Evolutionary conservation across 2,888 invertebrate species (phyloP).

Genomic region (Caenorhabditis wallacei): DNA sequence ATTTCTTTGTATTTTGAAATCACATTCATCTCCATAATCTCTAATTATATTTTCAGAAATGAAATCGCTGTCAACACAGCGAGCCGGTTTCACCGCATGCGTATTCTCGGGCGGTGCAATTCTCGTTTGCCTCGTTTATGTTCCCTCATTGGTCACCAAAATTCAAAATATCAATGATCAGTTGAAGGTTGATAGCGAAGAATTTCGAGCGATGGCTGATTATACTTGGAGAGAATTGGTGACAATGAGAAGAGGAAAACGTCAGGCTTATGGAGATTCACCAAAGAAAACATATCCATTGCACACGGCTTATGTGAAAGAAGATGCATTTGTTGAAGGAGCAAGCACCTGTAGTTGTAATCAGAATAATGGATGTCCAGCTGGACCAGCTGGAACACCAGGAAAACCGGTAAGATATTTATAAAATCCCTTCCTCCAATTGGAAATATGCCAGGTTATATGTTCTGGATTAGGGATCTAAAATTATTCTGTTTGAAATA

Average conservation of each 20-base stretch:
- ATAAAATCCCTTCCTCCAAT: too few relatives aligned
- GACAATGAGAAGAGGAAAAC: constrained; percentile 68
- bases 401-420: constrained; percentile 69
- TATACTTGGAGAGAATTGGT: constrained; percentile 74
- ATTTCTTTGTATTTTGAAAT: too few relatives aligned
- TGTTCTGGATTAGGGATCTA: too few relatives aligned
- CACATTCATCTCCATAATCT: too few relatives aligned
- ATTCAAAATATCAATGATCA: constrained; percentile 75
- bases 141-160: constrained; percentile 74
- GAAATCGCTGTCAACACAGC: constrained; percentile 65
- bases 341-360: constrained; percentile 74
- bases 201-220: constrained; percentile 76
- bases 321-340: constrained; percentile 75
- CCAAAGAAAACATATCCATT: constrained; percentile 72
- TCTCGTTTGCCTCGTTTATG: constrained; percentile 70
- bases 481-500: too few relatives aligned
- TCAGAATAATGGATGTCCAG: constrained; percentile 72
- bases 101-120: constrained; percentile 71
- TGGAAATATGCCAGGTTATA: too few relatives aligned
- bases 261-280: constrained; percentile 70
- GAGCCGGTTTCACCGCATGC: constrained; percentile 72
- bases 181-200: constrained; percentile 74
- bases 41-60: constrained; percentile 1
- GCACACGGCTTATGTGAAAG: constrained; percentile 75
- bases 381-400: constrained; percentile 74